These are phyloP conservation scores for Herpetotheres cachinnans DNA, from an alignment of 2,113 vertebrate genomes.

Conservation along the genomic window DNA sequence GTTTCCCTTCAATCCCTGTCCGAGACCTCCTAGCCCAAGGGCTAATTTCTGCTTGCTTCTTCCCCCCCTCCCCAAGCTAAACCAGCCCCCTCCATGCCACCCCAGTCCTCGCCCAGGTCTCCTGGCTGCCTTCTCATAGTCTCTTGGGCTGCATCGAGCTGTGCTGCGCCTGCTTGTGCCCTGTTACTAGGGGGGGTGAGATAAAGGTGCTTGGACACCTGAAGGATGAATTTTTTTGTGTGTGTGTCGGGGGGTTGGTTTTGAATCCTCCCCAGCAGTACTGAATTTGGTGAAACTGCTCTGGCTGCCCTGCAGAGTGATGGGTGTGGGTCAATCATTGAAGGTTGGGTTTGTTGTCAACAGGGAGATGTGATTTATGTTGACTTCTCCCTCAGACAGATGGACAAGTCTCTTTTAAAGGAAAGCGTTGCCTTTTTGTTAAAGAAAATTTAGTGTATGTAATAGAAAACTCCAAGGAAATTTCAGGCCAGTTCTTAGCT, in stretches of 20 bases:
- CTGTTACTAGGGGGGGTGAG: not conserved
- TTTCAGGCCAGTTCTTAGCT: conserved; percentile 28
- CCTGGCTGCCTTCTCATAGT: not conserved
- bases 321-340: not conserved
- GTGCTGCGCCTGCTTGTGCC: not conserved
- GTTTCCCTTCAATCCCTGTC: not conserved
- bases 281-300: not conserved
- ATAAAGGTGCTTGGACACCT: not conserved
- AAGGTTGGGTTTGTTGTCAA: not conserved
- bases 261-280: not conserved
- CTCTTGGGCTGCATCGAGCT: not conserved
- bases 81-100: not conserved
- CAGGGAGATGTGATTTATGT: not conserved
- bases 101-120: not conserved
- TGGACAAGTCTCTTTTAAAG: not conserved
- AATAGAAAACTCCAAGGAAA: not conserved
- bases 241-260: not conserved
- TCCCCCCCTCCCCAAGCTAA: not conserved
- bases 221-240: not conserved
- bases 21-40: not conserved
- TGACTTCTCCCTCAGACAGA: not conserved
- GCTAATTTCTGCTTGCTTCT: not conserved
- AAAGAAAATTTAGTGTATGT: not conserved
- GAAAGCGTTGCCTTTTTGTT: not conserved
- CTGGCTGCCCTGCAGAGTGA: too few species aligned